Evolutionary conservation across 2,113 vertebrate genomes (phyloP), one percentile per base, ranked within the genome.

Genomic region (Phalacrocorax brasilianus): DNA sequence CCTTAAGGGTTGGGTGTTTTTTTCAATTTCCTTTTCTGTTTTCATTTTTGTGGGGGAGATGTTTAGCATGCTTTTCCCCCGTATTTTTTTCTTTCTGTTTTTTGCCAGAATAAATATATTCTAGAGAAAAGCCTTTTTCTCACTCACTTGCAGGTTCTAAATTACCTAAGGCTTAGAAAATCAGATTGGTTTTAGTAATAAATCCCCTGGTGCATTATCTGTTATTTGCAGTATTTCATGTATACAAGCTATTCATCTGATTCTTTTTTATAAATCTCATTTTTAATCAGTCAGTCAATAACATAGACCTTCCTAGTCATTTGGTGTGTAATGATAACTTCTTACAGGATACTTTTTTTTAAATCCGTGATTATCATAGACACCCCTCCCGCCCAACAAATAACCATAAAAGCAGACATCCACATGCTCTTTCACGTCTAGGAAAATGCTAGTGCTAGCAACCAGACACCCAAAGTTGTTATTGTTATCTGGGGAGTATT

Each of bases 131-230:
- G 92, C 49, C 72, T 52, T 45, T 91, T 81, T 91, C 70, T 95
- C 83, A 68, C 76, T 96, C 30, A 14, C 45, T 38, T 75, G 35
- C 47, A 81, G 68, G 79, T 91, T 91, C 52, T 85, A 95, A 70
- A 96, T 97, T 95, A 96, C 76, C 81, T 50, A 63, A 78, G 71
- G 66, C 87, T 83, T 88, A 75, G 67, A 72, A 88, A 96, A 93
- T 93, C 76, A 94, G 93, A 88, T 93, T 70, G 21, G 67, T 88
- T 94, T 93, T 92, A 75, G 85, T 97, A 90, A 96, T 95, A 94
- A 97, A 96, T 95, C 71, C 72, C 76, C 12, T 27, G 50, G 35
- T 78, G 28, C 71, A 22, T 82, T 97, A 75, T 92, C 62, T 93
- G n/a, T 96, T 92, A 71, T 94, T 96, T 89, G 74, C 74, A 50